phyloP scores from a whole-genome alignment of 2,113 vertebrate species.

The Lethenteron reissneri region DNA sequence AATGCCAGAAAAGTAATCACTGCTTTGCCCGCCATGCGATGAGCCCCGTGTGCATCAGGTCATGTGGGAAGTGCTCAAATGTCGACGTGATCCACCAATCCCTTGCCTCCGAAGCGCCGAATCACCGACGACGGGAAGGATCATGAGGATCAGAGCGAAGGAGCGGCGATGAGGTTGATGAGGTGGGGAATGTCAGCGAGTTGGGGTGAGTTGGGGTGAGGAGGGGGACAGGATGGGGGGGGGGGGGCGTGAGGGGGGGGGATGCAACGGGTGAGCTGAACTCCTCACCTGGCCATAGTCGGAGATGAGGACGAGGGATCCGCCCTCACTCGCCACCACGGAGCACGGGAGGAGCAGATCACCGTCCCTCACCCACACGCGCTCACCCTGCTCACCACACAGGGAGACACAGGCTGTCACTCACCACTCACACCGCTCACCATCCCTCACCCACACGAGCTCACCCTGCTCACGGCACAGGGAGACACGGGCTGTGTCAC shows the following conservation, averaged over 20 bases:
- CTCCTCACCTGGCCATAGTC: conserved; percentile 6
- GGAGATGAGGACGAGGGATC: neutral
- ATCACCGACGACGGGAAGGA: too few relatives aligned
- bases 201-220: neutral
- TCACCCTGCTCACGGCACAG: neutral
- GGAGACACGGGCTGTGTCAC: neutral
- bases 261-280: neutral
- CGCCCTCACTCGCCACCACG: neutral
- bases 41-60: too few relatives aligned
- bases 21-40: too few relatives aligned
- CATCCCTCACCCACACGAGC: neutral
- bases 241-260: neutral
- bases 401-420: too few relatives aligned
- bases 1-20: too few relatives aligned
- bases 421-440: too few relatives aligned
- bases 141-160: too few relatives aligned
- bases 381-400: neutral
- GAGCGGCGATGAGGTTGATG: neutral
- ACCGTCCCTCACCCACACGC: neutral
- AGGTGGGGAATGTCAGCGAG: neutral
- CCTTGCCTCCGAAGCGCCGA: too few relatives aligned
- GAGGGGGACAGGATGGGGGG: neutral
- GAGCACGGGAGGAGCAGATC: neutral
- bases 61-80: too few relatives aligned
- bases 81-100: too few relatives aligned